A percentile compares a stretch with the other conserved stretches of the same genome.
Conservation (phyloP, 1,140 invertebrate genomes). For the Macrobrachium rosenbergii region DNA sequence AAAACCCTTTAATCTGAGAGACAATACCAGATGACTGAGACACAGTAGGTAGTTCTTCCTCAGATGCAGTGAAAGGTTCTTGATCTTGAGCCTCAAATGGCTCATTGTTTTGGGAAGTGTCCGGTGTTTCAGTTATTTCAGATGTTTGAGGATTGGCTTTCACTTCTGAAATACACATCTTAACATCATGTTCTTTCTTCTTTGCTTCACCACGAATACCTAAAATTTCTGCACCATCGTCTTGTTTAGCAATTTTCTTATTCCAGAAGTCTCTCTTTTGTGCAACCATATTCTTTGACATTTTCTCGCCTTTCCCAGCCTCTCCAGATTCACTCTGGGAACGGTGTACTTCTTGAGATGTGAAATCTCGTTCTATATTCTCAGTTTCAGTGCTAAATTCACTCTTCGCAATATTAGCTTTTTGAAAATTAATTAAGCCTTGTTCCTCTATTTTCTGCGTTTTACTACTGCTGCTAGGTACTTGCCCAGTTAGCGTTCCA, state of each 20-base stretch:
- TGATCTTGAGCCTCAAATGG: too few relatives aligned
- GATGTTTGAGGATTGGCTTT: too few relatives aligned
- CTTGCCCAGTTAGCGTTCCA: too few relatives aligned
- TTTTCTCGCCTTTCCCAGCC: not conserved
- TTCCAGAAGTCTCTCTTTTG: slow-evolving; percentile 41
- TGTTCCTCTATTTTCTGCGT: too few relatives aligned
- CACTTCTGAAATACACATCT: not conserved
- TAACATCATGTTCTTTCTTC: not conserved
- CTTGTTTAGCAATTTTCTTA: slow-evolving; percentile 17
- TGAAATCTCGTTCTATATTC: not conserved
- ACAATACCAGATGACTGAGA: not conserved
- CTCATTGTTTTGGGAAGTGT: too few relatives aligned
- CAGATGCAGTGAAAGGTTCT: too few relatives aligned
- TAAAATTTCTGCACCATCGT: not conserved
- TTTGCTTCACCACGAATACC: not conserved
- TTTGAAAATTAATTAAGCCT: too few relatives aligned
- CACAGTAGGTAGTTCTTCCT: too few relatives aligned
- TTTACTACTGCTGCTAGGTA: too few relatives aligned
- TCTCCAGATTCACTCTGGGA: not conserved
- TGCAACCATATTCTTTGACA: not conserved
- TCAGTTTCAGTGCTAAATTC: not conserved
- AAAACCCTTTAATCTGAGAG: slow-evolving; percentile 20
- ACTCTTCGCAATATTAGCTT: too few relatives aligned
- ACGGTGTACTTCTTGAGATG: not conserved
- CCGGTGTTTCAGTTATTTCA: too few relatives aligned